A percentile compares a stretch with the other conserved stretches of the same genome.
phyloP scores from a whole-genome alignment of 1,140 invertebrate genomes.

The Saccostrea echinata region DNA sequence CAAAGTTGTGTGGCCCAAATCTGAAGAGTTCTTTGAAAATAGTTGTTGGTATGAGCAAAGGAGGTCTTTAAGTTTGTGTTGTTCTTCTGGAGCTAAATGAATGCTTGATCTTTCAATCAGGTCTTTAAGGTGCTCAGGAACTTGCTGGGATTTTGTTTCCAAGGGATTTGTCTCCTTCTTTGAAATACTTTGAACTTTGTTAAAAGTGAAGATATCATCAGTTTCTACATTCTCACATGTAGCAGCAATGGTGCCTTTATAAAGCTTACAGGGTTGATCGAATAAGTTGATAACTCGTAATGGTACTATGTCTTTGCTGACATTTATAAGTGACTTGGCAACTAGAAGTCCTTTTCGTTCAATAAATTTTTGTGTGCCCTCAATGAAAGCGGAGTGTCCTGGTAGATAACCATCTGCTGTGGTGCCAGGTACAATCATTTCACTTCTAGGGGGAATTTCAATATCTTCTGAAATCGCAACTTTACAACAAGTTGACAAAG shows the following conservation, averaged over 20 bases:
- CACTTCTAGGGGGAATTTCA: conserved; percentile 30
- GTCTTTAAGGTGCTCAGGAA: conserved; percentile 16
- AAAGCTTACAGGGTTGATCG: conserved; percentile 22
- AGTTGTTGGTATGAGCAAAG: neutral
- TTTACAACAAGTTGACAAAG: conserved; percentile 23
- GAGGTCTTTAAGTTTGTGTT: conserved; percentile 7
- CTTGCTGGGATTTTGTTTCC: neutral
- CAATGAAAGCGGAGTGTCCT: conserved; percentile 4
- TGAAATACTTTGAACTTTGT: neutral
- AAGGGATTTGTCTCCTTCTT: neutral
- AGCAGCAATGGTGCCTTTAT: conserved; percentile 43
- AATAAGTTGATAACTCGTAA: conserved; percentile 45
- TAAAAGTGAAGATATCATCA: neutral
- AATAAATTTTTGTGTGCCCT: conserved; percentile 20
- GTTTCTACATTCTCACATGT: conserved; percentile 20
- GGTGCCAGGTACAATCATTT: conserved; percentile 37
- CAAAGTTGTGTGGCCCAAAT: conserved; percentile 50
- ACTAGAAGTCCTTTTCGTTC: conserved; percentile 11
- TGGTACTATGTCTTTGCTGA: conserved; percentile 13
- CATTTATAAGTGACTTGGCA: conserved; percentile 39
- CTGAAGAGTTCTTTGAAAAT: conserved; percentile 51
- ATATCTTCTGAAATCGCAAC: conserved; percentile 38
- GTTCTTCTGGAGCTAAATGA: neutral
- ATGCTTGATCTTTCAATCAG: neutral
- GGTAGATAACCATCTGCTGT: neutral